Evolutionary conservation across 2,113 vertebrate genomes (phyloP).

Genomic region (Bostrychus sinensis): DNA sequence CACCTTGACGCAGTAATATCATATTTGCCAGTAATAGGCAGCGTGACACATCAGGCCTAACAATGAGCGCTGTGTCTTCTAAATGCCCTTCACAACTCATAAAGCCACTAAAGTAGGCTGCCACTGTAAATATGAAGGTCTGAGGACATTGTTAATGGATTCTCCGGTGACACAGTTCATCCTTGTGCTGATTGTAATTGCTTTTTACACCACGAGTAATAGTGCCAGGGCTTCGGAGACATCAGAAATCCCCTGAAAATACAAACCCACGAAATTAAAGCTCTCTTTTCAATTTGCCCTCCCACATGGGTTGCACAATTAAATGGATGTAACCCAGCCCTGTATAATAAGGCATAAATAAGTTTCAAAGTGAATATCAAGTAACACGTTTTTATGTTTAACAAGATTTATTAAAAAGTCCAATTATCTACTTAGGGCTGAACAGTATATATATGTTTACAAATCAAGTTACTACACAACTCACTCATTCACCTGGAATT

Average conservation of each 20-base stretch:
- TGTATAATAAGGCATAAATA: conserved; percentile 76
- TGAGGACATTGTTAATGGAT: conserved; percentile 75
- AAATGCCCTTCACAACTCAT: conserved; percentile 66
- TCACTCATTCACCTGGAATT: conserved; percentile 5
- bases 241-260: conserved; percentile 75
- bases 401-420: conserved; percentile 40
- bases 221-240: conserved; percentile 76
- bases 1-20: conserved; percentile 17
- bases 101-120: conserved; percentile 68
- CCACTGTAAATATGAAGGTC: conserved; percentile 74
- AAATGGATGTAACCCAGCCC: conserved; percentile 71
- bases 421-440: neutral
- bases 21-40: conserved; percentile 32
- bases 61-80: conserved; percentile 52
- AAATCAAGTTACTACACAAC: too few species aligned
- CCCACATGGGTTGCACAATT: conserved; percentile 74
- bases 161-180: conserved; percentile 74
- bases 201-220: conserved; percentile 78
- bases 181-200: conserved; percentile 75
- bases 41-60: conserved; percentile 26
- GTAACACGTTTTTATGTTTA: conserved; percentile 18
- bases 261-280: conserved; percentile 80
- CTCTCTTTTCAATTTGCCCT: conserved; percentile 82
- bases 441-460: too few species aligned
- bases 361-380: conserved; percentile 36